Evolutionary conservation across 2,113 vertebrate species (phyloP).

Genomic region (Naja naja): DNA sequence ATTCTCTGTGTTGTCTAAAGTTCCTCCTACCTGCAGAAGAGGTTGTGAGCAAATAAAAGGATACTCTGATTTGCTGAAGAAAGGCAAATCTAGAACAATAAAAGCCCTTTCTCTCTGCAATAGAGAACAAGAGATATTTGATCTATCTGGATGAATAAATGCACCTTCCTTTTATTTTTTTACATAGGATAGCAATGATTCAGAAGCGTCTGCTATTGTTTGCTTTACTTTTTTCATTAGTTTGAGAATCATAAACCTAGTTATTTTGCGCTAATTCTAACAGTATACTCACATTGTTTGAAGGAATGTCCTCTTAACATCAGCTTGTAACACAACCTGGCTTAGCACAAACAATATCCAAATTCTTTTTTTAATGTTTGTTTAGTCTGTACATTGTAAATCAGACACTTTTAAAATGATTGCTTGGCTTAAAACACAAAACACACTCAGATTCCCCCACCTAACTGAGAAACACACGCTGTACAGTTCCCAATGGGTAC

Average conservation of each 20-base stretch:
- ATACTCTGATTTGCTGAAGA: neutral
- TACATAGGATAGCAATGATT: neutral
- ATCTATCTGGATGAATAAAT: neutral
- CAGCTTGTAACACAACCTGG: neutral
- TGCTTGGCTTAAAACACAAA: slow-evolving; percentile 32
- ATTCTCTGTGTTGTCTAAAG: neutral
- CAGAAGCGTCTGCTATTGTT: neutral
- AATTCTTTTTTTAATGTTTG: slow-evolving; percentile 31
- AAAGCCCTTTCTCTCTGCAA: neutral
- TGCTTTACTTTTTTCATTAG: neutral
- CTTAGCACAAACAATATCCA: neutral
- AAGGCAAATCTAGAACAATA: neutral
- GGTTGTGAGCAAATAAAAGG: neutral
- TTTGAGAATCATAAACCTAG: neutral
- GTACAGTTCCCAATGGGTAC: slow-evolving; percentile 30
- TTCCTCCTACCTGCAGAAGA: too few relatives aligned
- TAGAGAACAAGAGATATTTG: neutral
- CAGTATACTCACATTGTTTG: neutral
- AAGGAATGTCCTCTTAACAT: neutral
- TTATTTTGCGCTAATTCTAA: neutral
- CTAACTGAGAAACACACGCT: slow-evolving; percentile 24
- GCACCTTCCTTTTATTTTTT: neutral
- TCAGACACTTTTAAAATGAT: slow-evolving; percentile 26
- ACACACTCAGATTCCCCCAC: slow-evolving; percentile 15
- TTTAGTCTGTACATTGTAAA: slow-evolving; percentile 36